Base-by-base conservation (phyloP, 2,113 vertebrate genomes). In the Strix uralensis region DNA sequence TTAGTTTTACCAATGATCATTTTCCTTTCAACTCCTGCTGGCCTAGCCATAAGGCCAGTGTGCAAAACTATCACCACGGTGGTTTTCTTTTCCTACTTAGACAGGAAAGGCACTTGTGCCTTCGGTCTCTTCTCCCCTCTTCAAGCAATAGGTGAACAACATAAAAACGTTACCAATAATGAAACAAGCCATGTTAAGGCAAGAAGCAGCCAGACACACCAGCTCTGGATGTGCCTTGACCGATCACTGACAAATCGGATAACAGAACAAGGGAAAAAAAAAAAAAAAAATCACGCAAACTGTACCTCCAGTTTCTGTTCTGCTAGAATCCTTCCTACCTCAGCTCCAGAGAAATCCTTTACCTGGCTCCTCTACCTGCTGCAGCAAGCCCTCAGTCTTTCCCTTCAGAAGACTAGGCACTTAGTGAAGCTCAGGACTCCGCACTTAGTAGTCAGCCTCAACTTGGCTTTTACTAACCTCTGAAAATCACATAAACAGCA, bases 251-350 rank as follows among this genome's bases (percentile, higher is more conserved):
- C 13, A 55, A 85, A 47, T 51, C 13, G 36, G 32, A 3, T 13
- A 85, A 73, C 0, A 2, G 11, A 49, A 42, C 3, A 5, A 20
- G 26, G 32, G 46, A 2, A 10, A 42, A 42, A 13, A 42, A 42
- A 42, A 32, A 8, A 15, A n/a, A 74, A 47, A 75, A 78, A 18
- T 2, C 11, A 63, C 3, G 4, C 1, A 38, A 61, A 30, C 17
- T 1, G 1, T 5, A 51, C 7, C 10, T 70, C 13, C 1, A 1
- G 7, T 3, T 51, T 71, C 36, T 52, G 9, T 27, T 88, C 32
- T 34, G 4, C 51, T 36, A 61, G 30, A 72, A 34, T 34, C n/a
- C 34, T 57, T 88, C 44, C 34, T n/a, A 57, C 12, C 5, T 52
- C 20, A 55, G 42, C 38, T 72, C 55, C 29, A 63, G 34, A 54